phyloP scores from a whole-genome alignment of 2,888 invertebrate species.

The Pollenia griseotomentosa region DNA sequence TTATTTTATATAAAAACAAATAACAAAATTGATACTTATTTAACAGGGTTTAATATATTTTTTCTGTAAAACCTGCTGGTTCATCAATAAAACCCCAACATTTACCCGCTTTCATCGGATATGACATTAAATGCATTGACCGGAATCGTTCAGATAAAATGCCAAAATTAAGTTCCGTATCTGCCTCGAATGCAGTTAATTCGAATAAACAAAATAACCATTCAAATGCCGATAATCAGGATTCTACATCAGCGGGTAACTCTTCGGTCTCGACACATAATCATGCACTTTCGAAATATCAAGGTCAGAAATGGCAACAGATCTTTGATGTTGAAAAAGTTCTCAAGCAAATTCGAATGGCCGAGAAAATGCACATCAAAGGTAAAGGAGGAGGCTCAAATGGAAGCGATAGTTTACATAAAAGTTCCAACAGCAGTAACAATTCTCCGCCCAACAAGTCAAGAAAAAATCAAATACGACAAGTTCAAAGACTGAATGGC shows the following conservation, averaged over 20 bases:
- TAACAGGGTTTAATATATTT: too few species aligned
- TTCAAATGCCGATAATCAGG: slow-evolving; percentile 63
- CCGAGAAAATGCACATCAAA: slow-evolving; percentile 78
- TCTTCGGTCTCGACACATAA: slow-evolving; percentile 12
- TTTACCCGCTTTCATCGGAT: background rate
- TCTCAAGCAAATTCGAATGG: slow-evolving; percentile 79
- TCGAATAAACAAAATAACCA: slow-evolving; percentile 65
- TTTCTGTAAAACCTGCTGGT: too few species aligned
- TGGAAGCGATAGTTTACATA: slow-evolving; percentile 61
- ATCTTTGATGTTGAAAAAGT: slow-evolving; percentile 81
- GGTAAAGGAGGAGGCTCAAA: slow-evolving; percentile 62
- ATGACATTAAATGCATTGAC: slow-evolving; percentile 27
- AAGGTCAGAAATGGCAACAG: slow-evolving; percentile 81
- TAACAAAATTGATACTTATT: too few species aligned
- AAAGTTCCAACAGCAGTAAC: slow-evolving; percentile 77
- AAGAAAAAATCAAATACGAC: slow-evolving; percentile 70
- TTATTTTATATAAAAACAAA: too few species aligned
- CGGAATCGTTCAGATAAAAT: slow-evolving; percentile 41
- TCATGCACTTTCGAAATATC: slow-evolving; percentile 75
- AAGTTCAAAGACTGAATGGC: slow-evolving; percentile 85
- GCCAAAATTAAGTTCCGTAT: slow-evolving; percentile 56
- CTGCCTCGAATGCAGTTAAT: slow-evolving; percentile 54
- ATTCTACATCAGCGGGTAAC: slow-evolving; percentile 49
- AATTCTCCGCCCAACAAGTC: slow-evolving; percentile 75
- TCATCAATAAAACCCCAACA: slow-evolving; percentile 2